Evolutionary conservation across 2,888 invertebrate species (phyloP).

Genomic region (Diabrotica balteata): DNA sequence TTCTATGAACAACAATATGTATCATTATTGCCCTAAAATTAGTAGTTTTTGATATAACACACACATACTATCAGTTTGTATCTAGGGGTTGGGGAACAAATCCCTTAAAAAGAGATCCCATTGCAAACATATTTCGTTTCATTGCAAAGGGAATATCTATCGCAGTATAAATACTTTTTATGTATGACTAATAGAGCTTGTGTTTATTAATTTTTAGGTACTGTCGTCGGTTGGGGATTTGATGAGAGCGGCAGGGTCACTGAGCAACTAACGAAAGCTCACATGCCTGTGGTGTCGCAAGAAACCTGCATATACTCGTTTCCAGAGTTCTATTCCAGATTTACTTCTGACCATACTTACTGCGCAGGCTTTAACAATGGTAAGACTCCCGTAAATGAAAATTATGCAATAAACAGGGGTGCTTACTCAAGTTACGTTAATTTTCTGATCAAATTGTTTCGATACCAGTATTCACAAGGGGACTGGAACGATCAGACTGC

Average conservation of each 20-base stretch:
- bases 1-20: too few species aligned
- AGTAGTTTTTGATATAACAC: too few species aligned
- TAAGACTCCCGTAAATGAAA: slow-evolving; percentile 37
- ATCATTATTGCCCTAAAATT: too few species aligned
- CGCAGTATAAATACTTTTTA: background rate
- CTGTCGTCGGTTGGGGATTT: slow-evolving; percentile 63
- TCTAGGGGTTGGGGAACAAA: too few species aligned
- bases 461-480: too few species aligned
- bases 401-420: background rate
- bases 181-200: background rate
- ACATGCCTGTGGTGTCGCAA: slow-evolving; percentile 68
- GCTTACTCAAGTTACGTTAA: too few species aligned
- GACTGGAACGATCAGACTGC: too few species aligned
- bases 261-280: slow-evolving; percentile 65
- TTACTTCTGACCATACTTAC: slow-evolving; percentile 66
- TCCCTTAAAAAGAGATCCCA: too few species aligned
- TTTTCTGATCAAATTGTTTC: too few species aligned
- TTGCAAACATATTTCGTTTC: too few species aligned
- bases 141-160: too few species aligned
- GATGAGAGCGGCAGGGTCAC: slow-evolving; percentile 67
- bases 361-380: slow-evolving; percentile 60
- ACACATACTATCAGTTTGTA: too few species aligned
- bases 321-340: slow-evolving; percentile 68
- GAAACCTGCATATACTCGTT: slow-evolving; percentile 68
- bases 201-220: slow-evolving; percentile 44